Percentiles rank a stretch among this genome's conserved stretches.
Evolutionary conservation across 1,140 invertebrate genomes (phyloP).

Genomic region (Pogonomyrmex barbatus): DNA sequence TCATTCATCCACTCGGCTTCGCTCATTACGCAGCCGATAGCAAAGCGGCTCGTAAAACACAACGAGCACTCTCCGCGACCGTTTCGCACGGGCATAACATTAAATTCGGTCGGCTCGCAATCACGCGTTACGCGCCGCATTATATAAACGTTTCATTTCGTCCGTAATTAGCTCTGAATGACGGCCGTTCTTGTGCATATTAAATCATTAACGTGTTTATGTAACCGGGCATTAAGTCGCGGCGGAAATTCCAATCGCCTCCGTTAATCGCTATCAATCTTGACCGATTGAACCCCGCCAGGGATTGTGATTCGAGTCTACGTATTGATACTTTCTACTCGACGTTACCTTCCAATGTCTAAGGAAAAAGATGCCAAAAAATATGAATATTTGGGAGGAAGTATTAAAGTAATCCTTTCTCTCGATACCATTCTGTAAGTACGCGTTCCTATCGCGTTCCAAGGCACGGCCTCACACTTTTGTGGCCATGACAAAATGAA

Average conservation of each 20-base stretch:
- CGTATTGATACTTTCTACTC: conserved; percentile 30
- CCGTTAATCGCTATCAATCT: conserved; percentile 23
- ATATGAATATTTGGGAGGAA: conserved; percentile 3
- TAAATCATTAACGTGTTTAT: conserved; percentile 60
- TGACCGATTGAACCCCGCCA: neutral
- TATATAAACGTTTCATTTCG: conserved; percentile 62
- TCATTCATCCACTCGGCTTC: conserved; percentile 52
- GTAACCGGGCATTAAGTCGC: conserved; percentile 51
- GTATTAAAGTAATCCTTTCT: neutral
- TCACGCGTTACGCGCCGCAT: conserved; percentile 50
- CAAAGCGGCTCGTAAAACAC: conserved; percentile 57
- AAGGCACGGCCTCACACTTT: conserved; percentile 18
- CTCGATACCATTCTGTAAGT: neutral
- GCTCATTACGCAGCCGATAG: conserved; percentile 48
- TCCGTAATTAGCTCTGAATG: conserved; percentile 58
- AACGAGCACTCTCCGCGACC: conserved; percentile 14
- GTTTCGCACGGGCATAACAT: conserved; percentile 49
- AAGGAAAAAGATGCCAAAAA: neutral
- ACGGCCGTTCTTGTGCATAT: conserved; percentile 51
- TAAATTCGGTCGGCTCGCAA: conserved; percentile 63
- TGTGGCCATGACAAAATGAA: conserved; percentile 16
- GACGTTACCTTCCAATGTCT: neutral
- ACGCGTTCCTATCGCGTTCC: neutral
- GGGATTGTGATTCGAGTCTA: conserved; percentile 32
- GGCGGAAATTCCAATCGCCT: conserved; percentile 49